A percentile compares a stretch with the other conserved stretches of the same genome.
Conservation (phyloP, 2,888 invertebrate species). For the Drosophila atripex region DNA sequence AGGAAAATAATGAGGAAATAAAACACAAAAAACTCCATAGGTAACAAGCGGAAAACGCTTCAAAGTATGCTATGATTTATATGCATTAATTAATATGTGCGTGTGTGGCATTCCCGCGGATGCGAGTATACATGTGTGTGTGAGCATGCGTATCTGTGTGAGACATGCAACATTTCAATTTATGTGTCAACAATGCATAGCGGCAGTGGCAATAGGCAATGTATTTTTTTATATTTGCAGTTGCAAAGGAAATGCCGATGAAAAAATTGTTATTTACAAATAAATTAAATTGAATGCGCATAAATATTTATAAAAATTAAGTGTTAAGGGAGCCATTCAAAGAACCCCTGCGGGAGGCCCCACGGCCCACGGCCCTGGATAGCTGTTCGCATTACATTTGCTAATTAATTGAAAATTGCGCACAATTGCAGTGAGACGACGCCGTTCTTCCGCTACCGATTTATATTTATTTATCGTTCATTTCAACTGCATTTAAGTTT, state of each 20-base stretch:
- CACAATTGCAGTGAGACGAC: slow-evolving; percentile 70
- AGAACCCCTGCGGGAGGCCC: slow-evolving; percentile 16
- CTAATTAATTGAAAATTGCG: slow-evolving; percentile 76
- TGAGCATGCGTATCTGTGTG: slow-evolving; percentile 1
- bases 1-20: slow-evolving; percentile 68
- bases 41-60: slow-evolving; percentile 70
- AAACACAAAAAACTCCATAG: slow-evolving; percentile 65
- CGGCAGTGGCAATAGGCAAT: slow-evolving; percentile 62
- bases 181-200: slow-evolving; percentile 72
- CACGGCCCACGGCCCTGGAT: background rate
- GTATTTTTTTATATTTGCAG: slow-evolving; percentile 52
- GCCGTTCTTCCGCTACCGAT: slow-evolving; percentile 66
- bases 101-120: slow-evolving; percentile 7
- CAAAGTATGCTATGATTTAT: slow-evolving; percentile 70
- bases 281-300: slow-evolving; percentile 74
- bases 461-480: slow-evolving; percentile 69
- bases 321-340: slow-evolving; percentile 72
- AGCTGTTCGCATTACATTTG: slow-evolving; percentile 68
- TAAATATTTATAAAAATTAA: slow-evolving; percentile 80
- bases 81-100: slow-evolving; percentile 54
- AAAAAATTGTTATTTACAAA: slow-evolving; percentile 60
- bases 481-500: slow-evolving; percentile 15
- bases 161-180: slow-evolving; percentile 70
- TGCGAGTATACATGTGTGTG: background rate
- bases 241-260: slow-evolving; percentile 44